Conservation (phyloP, 2,888 invertebrate species). For the Teleiodes luculella region DNA sequence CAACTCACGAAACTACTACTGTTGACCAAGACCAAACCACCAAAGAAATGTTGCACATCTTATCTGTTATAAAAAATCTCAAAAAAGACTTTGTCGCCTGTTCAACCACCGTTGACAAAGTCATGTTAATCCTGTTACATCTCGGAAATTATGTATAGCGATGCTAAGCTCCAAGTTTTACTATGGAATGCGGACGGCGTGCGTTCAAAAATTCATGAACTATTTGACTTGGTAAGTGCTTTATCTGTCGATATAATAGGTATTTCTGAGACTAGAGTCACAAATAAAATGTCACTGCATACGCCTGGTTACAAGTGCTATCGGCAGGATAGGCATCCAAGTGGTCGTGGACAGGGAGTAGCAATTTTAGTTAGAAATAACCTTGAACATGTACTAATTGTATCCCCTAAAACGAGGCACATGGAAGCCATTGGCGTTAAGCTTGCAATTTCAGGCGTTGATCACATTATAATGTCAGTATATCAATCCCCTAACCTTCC, state of each 20-base stretch:
- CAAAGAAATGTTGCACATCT: slow-evolving; percentile 16
- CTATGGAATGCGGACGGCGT: slow-evolving; percentile 12
- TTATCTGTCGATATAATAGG: slow-evolving; percentile 12
- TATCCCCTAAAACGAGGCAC: neutral
- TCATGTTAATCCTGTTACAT: slow-evolving; percentile 17
- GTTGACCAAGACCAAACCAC: neutral
- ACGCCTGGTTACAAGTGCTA: slow-evolving; percentile 1
- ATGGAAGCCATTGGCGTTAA: slow-evolving; percentile 2
- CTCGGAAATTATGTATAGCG: slow-evolving; percentile 11
- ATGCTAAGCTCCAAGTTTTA: neutral
- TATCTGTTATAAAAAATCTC: slow-evolving; percentile 12
- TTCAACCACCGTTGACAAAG: slow-evolving; percentile 6
- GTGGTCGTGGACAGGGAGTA: slow-evolving; percentile 11
- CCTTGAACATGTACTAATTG: neutral
- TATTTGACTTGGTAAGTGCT: slow-evolving; percentile 10
- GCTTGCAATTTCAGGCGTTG: neutral
- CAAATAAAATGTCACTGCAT: neutral
- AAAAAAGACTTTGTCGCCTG: slow-evolving; percentile 15
- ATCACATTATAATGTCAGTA: neutral
- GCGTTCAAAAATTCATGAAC: slow-evolving; percentile 8
- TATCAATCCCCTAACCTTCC: slow-evolving; percentile 18
- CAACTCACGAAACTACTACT: neutral
- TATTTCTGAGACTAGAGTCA: slow-evolving; percentile 7
- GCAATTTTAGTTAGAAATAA: neutral
- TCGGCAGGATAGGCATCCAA: slow-evolving; percentile 1